Base-by-base conservation (phyloP, 1,140 invertebrate genomes). In the Drosophila cardini region DNA sequence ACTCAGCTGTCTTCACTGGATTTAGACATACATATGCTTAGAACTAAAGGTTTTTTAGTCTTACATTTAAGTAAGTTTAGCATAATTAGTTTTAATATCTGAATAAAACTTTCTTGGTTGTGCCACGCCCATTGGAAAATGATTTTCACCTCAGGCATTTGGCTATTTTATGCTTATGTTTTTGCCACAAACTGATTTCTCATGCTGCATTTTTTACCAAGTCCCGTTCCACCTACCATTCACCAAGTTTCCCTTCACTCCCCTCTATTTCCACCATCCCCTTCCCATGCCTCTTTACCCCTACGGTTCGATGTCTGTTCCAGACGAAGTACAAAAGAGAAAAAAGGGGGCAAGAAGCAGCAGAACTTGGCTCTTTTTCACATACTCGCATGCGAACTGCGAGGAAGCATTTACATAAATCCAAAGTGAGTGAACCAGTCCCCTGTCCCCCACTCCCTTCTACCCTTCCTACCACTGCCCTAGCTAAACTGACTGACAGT, bases 131-230 rank as follows among this genome's bases (percentile, higher is more conserved):
- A 42, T 13, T 36, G 2, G 7, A n/a, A 13, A 40, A 40, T 82
- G 76, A 87, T 76, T 82, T 82, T 61, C 82, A 83, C 71, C 78
- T 77, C 57, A 36, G 34, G 34, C 26, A 61, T 82, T 64, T 50
- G 21, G 1, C 4, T 42, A 8, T 45, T 16, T 76, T 84, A 48
- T n/a, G 15, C 40, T 76, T 60, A 43, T 57, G 71, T 7, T 63
- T 26, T 62, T 76, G 81, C 81, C 76, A 85, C 76, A 75, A 80
- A 73, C 76, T 69, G 62, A 82, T 76, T 83, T 87, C 80, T 72
- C 84, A 83, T 80, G 83, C 84, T 80, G 80, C 84, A 89, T 78
- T 89, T 87, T 84, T 78, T 89, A 72, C 75, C 83, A 89, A 80
- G 84, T 83, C 87, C 83, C 84, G 83, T 87, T 78, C 50, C 64